Evolutionary conservation across 2,113 vertebrate genomes (phyloP).

Genomic region (Phyllostomus discolor): DNA sequence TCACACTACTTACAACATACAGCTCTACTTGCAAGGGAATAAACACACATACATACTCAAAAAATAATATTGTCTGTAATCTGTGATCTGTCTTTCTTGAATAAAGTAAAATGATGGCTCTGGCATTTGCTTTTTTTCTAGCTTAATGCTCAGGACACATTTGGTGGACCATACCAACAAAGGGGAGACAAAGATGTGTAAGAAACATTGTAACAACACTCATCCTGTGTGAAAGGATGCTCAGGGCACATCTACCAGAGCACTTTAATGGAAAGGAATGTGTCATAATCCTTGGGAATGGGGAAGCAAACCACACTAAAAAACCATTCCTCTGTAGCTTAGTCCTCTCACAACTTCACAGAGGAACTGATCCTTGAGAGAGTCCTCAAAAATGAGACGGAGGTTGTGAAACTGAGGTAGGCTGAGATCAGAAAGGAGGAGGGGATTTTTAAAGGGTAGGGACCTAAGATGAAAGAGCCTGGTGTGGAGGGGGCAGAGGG

Average conservation of each 20-base stretch:
- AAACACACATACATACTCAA: neutral
- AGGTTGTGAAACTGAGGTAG: neutral
- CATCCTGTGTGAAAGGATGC: neutral
- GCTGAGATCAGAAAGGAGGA: neutral
- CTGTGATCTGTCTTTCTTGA: neutral
- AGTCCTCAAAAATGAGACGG: neutral
- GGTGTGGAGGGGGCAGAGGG: neutral
- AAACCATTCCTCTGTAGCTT: neutral
- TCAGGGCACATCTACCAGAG: neutral
- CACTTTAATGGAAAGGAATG: neutral
- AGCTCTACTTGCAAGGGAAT: neutral
- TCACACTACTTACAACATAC: neutral
- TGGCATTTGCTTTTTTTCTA: neutral
- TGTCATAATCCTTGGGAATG: accelerated
- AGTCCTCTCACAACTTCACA: neutral
- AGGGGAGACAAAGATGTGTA: neutral
- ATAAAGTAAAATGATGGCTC: neutral
- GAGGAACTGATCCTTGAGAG: neutral
- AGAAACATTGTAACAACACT: neutral
- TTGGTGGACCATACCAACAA: neutral
- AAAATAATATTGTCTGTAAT: constrained; percentile 1
- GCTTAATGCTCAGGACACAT: neutral
- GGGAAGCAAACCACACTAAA: neutral
- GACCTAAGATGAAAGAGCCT: neutral
- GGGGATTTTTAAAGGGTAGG: neutral